Conservation (phyloP, 2,888 invertebrate species). For the Creontiades dilutus region DNA sequence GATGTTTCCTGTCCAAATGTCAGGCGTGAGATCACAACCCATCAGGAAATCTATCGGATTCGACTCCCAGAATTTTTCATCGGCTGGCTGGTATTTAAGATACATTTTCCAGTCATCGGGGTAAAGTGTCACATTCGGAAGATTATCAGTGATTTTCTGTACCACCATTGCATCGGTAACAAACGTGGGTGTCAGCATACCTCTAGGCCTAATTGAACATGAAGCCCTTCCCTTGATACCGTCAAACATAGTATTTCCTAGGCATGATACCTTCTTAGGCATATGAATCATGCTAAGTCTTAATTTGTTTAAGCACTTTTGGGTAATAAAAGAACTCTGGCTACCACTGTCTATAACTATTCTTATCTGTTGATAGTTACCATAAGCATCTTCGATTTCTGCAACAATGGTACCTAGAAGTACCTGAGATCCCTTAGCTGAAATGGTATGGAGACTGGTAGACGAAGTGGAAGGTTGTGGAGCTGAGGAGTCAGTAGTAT, state of each 20-base stretch:
- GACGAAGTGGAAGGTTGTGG: too few species aligned
- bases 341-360: not conserved
- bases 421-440: not conserved
- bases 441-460: too few species aligned
- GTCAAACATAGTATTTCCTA: not conserved
- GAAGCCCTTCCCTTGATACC: not conserved
- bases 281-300: not conserved
- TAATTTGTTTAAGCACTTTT: not conserved
- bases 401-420: not conserved
- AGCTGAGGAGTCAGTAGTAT: too few species aligned
- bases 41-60: not conserved
- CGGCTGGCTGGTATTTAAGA: not conserved
- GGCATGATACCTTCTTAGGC: not conserved
- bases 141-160: not conserved
- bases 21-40: not conserved
- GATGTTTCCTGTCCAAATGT: not conserved
- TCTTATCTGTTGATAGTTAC: not conserved
- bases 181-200: not conserved
- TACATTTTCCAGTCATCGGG: not conserved
- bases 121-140: not conserved
- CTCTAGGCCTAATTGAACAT: not conserved
- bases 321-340: not conserved
- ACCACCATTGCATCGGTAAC: not conserved
- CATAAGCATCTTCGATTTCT: not conserved
- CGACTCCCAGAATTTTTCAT: not conserved